These are phyloP conservation scores for Phalacrocorax aristotelis DNA, from an alignment of 2,113 vertebrate species.

Conservation along the genomic window DNA sequence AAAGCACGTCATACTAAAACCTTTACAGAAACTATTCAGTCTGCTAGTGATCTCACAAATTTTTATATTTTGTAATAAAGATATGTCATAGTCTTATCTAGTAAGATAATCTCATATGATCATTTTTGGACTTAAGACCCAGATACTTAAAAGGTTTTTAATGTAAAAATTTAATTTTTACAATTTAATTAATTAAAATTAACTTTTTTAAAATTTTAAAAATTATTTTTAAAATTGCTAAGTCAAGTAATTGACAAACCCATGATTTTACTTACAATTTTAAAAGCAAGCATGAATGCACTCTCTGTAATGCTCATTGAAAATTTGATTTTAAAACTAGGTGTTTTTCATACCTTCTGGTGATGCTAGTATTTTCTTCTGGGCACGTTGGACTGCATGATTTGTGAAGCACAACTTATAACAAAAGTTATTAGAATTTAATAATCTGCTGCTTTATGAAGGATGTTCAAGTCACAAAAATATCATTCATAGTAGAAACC, in stretches of 20 bases:
- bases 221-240: no score
- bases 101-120: background rate
- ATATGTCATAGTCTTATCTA: background rate
- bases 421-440: background rate
- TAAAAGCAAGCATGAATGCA: background rate
- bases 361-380: background rate
- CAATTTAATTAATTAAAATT: no score
- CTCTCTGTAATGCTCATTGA: background rate
- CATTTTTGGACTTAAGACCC: background rate
- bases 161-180: no score
- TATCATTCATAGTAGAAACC: background rate
- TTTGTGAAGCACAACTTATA: background rate
- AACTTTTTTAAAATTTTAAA: no score
- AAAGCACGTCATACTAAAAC: background rate
- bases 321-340: background rate
- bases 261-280: background rate
- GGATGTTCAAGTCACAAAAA: background rate
- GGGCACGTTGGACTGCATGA: background rate
- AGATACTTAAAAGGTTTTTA: background rate
- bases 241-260: background rate
- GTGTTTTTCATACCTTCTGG: background rate
- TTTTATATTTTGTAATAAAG: background rate
- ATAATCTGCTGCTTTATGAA: background rate
- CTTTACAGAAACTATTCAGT: background rate
- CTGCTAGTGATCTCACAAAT: background rate